A percentile compares a stretch with the other conserved stretches of the same genome.
phyloP scores from a whole-genome alignment of 2,888 invertebrate genomes.

The Caenorhabditis plicata region DNA sequence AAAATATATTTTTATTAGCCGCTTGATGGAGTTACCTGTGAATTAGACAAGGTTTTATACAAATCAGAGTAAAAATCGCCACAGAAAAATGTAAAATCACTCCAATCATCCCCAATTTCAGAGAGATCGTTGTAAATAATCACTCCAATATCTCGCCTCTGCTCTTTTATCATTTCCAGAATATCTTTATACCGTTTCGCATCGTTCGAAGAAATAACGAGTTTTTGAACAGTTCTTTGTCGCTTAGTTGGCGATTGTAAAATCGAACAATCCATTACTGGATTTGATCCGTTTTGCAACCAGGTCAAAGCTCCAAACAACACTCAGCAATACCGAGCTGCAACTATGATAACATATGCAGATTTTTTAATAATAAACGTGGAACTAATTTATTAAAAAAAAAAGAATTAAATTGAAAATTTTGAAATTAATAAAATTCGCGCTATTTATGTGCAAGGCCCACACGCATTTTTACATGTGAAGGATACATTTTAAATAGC shows the following conservation, averaged over 20 bases:
- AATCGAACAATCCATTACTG: conserved; percentile 32
- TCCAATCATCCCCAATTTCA: conserved; percentile 17
- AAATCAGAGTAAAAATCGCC: conserved; percentile 24
- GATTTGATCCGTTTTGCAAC: no score
- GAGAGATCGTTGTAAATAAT: conserved; percentile 13
- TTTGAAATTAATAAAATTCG: no score
- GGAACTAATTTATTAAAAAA: no score
- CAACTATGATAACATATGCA: no score
- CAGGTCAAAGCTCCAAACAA: no score
- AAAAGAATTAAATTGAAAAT: no score
- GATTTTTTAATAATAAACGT: no score
- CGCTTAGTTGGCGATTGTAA: conserved; percentile 23
- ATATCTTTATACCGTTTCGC: conserved; percentile 13
- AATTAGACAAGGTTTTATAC: conserved; percentile 17
- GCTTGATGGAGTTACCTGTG: conserved; percentile 10
- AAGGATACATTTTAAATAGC: no score
- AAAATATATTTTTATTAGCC: not conserved
- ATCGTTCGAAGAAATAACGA: conserved; percentile 20
- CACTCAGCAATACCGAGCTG: no score
- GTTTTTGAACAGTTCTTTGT: conserved; percentile 19
- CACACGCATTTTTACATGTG: no score
- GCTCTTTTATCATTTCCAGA: conserved; percentile 18
- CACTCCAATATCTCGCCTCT: conserved; percentile 16
- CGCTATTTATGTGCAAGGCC: no score
- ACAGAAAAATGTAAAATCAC: conserved; percentile 30